phyloP scores from a whole-genome alignment of 2,797 vertebrate genomes.

The Oryzias dopingdopingensis region DNA sequence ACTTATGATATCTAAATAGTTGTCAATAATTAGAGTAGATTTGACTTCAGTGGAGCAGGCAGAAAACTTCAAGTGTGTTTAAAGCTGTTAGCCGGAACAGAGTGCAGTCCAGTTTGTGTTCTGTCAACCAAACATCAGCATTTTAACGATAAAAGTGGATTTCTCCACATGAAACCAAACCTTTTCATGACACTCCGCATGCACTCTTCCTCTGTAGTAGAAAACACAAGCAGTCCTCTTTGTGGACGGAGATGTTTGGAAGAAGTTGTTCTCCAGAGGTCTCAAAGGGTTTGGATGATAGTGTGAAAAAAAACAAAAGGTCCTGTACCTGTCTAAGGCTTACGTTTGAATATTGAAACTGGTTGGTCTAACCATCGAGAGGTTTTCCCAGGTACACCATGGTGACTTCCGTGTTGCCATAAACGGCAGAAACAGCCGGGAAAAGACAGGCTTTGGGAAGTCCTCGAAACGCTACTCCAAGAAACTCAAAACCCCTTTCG shows the following conservation, averaged over 20 bases:
- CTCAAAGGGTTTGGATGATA: conserved; percentile 16
- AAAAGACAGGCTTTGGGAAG: conserved; percentile 95
- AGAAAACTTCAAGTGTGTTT: conserved; percentile 35
- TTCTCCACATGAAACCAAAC: conserved; percentile 48
- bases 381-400: conserved; percentile 99
- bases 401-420: conserved; percentile 99
- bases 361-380: conserved; percentile 85
- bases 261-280: conserved; percentile 28
- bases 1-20: conserved; percentile 48
- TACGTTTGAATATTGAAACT: conserved; percentile 17
- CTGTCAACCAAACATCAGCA: conserved; percentile 60
- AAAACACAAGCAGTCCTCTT: conserved; percentile 32
- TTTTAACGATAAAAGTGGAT: conserved; percentile 60
- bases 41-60: conserved; percentile 40
- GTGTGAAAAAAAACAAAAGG: conserved; percentile 15
- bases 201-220: conserved; percentile 24
- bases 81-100: conserved; percentile 37
- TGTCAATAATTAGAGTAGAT: conserved; percentile 54
- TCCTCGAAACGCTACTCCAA: conserved; percentile 96
- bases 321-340: conserved; percentile 17
- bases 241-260: conserved; percentile 35
- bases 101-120: conserved; percentile 20
- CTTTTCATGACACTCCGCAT: conserved; percentile 5
- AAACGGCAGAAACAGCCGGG: conserved; percentile 96
- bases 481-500: conserved; percentile 97